Evolutionary conservation across 2,888 invertebrate genomes (phyloP).

Genomic region (Choreutis nemorana): DNA sequence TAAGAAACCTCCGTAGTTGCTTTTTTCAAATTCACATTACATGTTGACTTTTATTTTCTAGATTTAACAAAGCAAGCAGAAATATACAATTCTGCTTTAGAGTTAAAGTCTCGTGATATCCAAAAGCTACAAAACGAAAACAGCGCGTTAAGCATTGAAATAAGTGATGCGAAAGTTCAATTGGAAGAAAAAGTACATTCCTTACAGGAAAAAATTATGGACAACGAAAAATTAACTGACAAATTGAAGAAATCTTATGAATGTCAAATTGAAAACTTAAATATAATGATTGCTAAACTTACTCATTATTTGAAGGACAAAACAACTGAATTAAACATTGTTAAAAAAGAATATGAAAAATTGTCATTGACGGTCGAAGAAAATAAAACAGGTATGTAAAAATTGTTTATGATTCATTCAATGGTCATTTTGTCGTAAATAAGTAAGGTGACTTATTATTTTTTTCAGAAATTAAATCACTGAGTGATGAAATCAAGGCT

Average conservation of each 20-base stretch:
- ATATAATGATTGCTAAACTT: constrained; percentile 35
- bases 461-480: constrained; percentile 24
- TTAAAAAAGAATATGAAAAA: constrained; percentile 28
- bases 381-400: constrained; percentile 23
- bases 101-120: constrained; percentile 23
- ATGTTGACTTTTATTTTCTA: constrained; percentile 16
- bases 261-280: constrained; percentile 36
- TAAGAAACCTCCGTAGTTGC: no score
- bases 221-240: constrained; percentile 35
- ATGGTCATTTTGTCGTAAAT: constrained; percentile 3
- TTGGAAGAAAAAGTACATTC: constrained; percentile 39
- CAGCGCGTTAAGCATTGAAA: constrained; percentile 24
- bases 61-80: constrained; percentile 25
- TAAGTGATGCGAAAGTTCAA: constrained; percentile 33
- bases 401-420: constrained; percentile 7
- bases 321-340: constrained; percentile 25
- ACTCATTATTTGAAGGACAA: constrained; percentile 38
- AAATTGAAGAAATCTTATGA: constrained; percentile 37
- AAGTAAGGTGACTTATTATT: constrained; percentile 4
- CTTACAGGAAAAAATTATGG: constrained; percentile 33
- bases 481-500: constrained; percentile 28
- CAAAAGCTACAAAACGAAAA: constrained; percentile 28
- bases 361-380: constrained; percentile 21
- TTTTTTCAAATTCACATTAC: neutral
- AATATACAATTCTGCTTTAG: constrained; percentile 17